Conservation (phyloP, 2,888 invertebrate species). For the Diaperis boleti region DNA sequence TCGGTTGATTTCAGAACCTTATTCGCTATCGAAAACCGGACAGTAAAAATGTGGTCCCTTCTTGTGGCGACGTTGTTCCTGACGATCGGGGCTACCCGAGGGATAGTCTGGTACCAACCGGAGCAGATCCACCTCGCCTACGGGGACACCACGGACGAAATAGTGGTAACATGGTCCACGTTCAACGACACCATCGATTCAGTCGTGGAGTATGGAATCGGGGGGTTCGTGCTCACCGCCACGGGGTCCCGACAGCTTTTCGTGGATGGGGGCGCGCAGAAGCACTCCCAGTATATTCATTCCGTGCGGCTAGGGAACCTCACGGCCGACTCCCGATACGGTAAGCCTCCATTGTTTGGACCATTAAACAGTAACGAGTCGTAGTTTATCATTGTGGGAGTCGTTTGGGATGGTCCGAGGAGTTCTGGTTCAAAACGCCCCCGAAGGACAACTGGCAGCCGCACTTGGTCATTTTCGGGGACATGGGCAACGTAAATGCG, state of each 20-base stretch:
- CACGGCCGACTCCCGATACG: slow-evolving; percentile 74
- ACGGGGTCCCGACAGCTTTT: slow-evolving; percentile 74
- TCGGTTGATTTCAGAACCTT: not conserved
- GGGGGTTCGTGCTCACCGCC: slow-evolving; percentile 70
- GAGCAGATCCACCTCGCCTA: slow-evolving; percentile 78
- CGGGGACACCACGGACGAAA: slow-evolving; percentile 75
- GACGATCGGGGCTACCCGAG: too few species aligned
- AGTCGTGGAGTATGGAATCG: slow-evolving; percentile 80
- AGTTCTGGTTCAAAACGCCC: slow-evolving; percentile 82
- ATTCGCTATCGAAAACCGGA: not conserved
- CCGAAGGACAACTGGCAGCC: slow-evolving; percentile 82
- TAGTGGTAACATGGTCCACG: slow-evolving; percentile 88
- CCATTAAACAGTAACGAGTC: too few species aligned
- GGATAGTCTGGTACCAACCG: slow-evolving; percentile 70
- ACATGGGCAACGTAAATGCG: slow-evolving; percentile 94
- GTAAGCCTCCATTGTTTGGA: slow-evolving; percentile 67
- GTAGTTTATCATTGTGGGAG: slow-evolving; percentile 87
- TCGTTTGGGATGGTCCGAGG: slow-evolving; percentile 82
- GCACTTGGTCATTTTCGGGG: slow-evolving; percentile 88
- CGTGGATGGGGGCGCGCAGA: slow-evolving; percentile 78
- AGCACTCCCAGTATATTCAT: slow-evolving; percentile 82
- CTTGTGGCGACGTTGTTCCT: too few species aligned
- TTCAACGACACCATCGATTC: slow-evolving; percentile 75
- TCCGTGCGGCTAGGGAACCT: slow-evolving; percentile 75
- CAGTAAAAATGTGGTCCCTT: slow-evolving; percentile 8